Conservation (phyloP, 2,113 vertebrate genomes). For the Pelmatolapia mariae region DNA sequence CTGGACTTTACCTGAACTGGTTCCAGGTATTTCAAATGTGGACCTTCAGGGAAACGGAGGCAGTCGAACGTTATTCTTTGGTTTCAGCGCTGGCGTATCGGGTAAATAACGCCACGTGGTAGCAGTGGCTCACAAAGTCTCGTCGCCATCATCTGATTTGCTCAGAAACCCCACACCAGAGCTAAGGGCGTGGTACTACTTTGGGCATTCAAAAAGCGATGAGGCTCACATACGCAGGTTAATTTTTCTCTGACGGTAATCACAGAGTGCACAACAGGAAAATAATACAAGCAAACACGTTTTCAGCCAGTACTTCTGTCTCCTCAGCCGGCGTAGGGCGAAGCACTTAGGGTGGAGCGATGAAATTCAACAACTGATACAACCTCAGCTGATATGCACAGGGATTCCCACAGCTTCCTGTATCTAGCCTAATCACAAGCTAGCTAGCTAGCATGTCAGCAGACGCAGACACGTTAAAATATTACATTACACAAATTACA, state of each 20-base stretch:
- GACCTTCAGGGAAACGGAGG: background rate
- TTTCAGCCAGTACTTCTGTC: background rate
- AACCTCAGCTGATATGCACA: slow-evolving; percentile 18
- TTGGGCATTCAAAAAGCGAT: background rate
- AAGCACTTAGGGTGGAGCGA: background rate
- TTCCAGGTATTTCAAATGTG: background rate
- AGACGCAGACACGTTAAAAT: slow-evolving; percentile 49
- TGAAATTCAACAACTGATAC: slow-evolving; percentile 5
- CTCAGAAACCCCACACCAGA: background rate
- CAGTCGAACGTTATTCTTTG: background rate
- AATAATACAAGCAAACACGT: background rate
- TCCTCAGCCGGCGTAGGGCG: background rate
- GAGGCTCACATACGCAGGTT: background rate
- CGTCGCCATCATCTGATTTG: background rate
- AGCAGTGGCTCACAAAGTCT: background rate
- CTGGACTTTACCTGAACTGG: background rate
- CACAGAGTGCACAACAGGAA: slow-evolving; percentile 1
- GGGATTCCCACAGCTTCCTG: slow-evolving; percentile 52
- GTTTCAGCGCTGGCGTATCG: background rate
- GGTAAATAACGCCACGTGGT: background rate
- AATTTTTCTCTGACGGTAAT: slow-evolving; percentile 7
- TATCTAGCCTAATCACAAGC: slow-evolving; percentile 50
- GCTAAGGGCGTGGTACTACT: background rate
- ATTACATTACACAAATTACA: slow-evolving; percentile 62
- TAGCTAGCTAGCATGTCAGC: slow-evolving; percentile 44